Evolutionary conservation across 2,113 vertebrate species (phyloP).

Genomic region (Pagrus major): DNA sequence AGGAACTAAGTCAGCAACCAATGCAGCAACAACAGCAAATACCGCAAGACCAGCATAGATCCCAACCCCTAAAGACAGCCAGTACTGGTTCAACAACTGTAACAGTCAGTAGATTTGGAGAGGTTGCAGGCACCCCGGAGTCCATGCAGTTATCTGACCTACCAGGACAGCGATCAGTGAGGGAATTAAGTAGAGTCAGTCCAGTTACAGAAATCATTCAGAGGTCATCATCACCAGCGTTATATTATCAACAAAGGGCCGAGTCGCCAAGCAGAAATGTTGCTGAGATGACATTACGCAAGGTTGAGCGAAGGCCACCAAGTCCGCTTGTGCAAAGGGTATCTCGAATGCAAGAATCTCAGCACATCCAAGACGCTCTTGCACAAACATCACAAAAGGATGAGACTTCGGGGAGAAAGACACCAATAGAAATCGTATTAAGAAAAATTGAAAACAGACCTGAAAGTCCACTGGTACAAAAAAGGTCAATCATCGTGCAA

Average conservation of each 20-base stretch:
- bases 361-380: conserved; percentile 53
- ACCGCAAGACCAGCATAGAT: conserved; percentile 46
- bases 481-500: conserved; percentile 60
- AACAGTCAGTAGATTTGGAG: conserved; percentile 42
- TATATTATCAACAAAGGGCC: conserved; percentile 66
- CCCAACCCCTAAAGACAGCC: conserved; percentile 45
- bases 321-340: conserved; percentile 84
- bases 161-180: conserved; percentile 78
- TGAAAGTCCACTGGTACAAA: conserved; percentile 82
- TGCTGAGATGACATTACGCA: conserved; percentile 77
- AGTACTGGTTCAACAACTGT: conserved; percentile 60
- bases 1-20: conserved; percentile 50
- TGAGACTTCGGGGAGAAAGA: conserved; percentile 73
- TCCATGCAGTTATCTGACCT: conserved; percentile 82
- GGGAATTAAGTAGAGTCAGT: conserved; percentile 72
- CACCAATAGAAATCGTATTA: conserved; percentile 73
- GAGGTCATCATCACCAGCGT: conserved; percentile 78
- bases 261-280: conserved; percentile 76
- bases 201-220: conserved; percentile 77
- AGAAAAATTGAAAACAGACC: conserved; percentile 82
- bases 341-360: conserved; percentile 76
- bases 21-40: conserved; percentile 64
- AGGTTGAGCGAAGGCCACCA: conserved; percentile 80
- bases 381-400: conserved; percentile 58
- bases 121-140: conserved; percentile 72